Percentiles rank a stretch among this genome's conserved stretches.
phyloP scores from a whole-genome alignment of 1,140 invertebrate species.

The Drosophila bocqueti region DNA sequence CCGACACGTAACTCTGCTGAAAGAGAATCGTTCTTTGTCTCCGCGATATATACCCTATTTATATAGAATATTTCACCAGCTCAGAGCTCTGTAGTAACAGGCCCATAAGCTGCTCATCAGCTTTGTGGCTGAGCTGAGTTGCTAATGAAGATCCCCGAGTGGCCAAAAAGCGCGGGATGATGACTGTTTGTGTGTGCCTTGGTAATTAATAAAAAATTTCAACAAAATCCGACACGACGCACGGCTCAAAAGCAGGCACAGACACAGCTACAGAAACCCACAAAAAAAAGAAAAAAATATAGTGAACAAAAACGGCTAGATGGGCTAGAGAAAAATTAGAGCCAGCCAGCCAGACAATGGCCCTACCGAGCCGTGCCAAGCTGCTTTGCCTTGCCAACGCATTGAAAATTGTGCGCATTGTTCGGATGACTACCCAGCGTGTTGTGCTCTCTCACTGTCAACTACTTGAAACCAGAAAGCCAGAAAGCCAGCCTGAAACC shows the following conservation, averaged over 20 bases:
- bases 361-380: slow-evolving; percentile 33
- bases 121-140: slow-evolving; percentile 23
- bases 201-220: slow-evolving; percentile 61
- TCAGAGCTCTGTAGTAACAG: background rate
- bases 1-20: slow-evolving; percentile 7
- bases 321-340: slow-evolving; percentile 43
- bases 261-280: slow-evolving; percentile 3
- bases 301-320: slow-evolving; percentile 11
- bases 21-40: slow-evolving; percentile 34
- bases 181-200: slow-evolving; percentile 46
- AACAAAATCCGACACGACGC: slow-evolving; percentile 53
- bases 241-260: slow-evolving; percentile 17
- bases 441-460: slow-evolving; percentile 50
- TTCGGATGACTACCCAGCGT: slow-evolving; percentile 45
- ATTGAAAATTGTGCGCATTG: slow-evolving; percentile 75
- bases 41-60: background rate
- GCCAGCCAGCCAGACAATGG: slow-evolving; percentile 47
- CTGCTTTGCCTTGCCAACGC: slow-evolving; percentile 50
- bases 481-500: slow-evolving; percentile 7
- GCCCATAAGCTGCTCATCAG: slow-evolving; percentile 46
- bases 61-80: slow-evolving; percentile 22
- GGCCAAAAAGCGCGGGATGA: slow-evolving; percentile 14
- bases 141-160: slow-evolving; percentile 55
- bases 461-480: slow-evolving; percentile 61
- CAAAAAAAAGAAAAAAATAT: background rate